These are phyloP conservation scores for Trachymyrmex septentrionalis DNA, from an alignment of 1,140 invertebrate species.

Conservation along the genomic window DNA sequence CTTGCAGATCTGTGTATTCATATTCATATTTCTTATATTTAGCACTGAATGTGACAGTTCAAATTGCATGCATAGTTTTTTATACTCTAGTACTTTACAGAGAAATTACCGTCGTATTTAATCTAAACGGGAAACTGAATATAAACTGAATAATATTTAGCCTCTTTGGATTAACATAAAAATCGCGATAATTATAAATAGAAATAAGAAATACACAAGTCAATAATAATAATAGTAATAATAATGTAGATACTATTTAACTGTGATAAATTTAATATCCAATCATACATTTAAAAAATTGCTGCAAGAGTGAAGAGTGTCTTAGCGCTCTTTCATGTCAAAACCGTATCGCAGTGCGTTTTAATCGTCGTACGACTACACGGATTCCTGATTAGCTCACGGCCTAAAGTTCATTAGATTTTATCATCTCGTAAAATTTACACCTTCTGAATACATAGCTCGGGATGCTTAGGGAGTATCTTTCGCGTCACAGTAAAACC, in stretches of 20 bases:
- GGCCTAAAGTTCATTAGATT: constrained; percentile 49
- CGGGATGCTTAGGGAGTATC: constrained; percentile 18
- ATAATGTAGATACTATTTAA: background rate
- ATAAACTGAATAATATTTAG: background rate
- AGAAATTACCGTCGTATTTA: background rate
- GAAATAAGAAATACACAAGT: background rate
- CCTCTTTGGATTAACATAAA: background rate
- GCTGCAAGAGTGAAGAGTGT: background rate
- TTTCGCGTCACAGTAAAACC: constrained; percentile 36
- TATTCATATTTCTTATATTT: constrained; percentile 4
- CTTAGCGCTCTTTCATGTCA: background rate
- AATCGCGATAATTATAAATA: constrained; percentile 10
- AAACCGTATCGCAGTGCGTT: constrained; percentile 36
- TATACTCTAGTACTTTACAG: background rate
- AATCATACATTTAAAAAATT: constrained; percentile 30
- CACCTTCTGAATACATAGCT: constrained; percentile 39
- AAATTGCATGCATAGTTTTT: background rate
- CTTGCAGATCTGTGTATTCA: background rate
- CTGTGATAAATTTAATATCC: constrained; percentile 15
- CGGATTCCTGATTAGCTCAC: constrained; percentile 42
- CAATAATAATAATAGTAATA: constrained; percentile 23
- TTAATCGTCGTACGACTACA: background rate
- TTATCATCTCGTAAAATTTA: constrained; percentile 61
- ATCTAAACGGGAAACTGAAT: background rate
- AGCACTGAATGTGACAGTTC: background rate